phyloP scores from a whole-genome alignment of 2,888 invertebrate genomes.

The Eretmocerus hayati region DNA sequence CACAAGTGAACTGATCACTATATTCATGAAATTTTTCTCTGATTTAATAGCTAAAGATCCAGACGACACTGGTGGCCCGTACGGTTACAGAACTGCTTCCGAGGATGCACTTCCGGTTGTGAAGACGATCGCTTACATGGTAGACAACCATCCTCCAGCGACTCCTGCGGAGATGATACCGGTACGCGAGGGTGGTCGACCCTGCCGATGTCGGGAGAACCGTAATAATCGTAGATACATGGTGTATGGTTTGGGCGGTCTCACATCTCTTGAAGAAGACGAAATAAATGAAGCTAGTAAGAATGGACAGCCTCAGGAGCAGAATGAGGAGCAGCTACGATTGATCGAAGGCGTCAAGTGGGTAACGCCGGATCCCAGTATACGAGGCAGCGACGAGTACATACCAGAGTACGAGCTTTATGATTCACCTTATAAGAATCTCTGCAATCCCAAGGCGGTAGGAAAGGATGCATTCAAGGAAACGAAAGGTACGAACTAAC shows the following conservation, averaged over 20 bases:
- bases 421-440: constrained; percentile 26
- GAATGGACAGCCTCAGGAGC: background rate
- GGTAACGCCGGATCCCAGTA: constrained; percentile 34
- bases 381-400: constrained; percentile 35
- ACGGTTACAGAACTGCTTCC: constrained; percentile 31
- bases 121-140: constrained; percentile 33
- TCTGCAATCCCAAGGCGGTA: too few species aligned
- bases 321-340: background rate
- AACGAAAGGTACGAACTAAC: too few species aligned
- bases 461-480: too few species aligned
- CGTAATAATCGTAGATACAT: constrained; percentile 32
- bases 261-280: background rate
- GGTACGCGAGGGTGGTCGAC: constrained; percentile 31
- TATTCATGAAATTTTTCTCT: too few species aligned
- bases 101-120: constrained; percentile 30
- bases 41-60: too few species aligned
- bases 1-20: too few species aligned
- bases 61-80: constrained; percentile 25
- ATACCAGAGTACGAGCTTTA: constrained; percentile 37
- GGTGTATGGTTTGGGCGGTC: constrained; percentile 30
- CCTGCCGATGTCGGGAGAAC: constrained; percentile 37
- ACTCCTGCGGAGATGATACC: constrained; percentile 24
- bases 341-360: constrained; percentile 34
- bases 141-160: constrained; percentile 27
- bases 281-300: background rate